Percentiles rank a stretch among this genome's conserved stretches.
phyloP scores from a whole-genome alignment of 2,888 invertebrate genomes.

The Iphiclides podalirius region DNA sequence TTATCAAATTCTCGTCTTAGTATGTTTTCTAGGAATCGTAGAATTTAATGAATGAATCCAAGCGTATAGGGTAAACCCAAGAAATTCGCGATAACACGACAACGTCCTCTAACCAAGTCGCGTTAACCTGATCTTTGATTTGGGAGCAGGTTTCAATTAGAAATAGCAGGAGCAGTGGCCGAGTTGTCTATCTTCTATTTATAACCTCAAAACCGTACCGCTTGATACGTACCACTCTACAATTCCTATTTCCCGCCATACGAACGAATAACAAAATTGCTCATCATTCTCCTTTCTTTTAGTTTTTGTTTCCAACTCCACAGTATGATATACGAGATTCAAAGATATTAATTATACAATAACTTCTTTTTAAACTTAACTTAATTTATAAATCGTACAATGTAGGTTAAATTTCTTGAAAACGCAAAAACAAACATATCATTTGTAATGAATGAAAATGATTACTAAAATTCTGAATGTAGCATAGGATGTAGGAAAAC shows the following conservation, averaged over 20 bases:
- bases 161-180: conserved; percentile 70
- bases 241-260: conserved; percentile 50
- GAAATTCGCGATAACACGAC: no score
- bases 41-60: no score
- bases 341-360: not conserved
- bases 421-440: no score
- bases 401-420: no score
- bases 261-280: conserved; percentile 37
- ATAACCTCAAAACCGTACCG: conserved; percentile 49
- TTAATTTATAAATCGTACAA: no score
- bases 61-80: no score
- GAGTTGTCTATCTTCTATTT: conserved; percentile 65
- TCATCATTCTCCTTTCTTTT: conserved; percentile 5
- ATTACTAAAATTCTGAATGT: no score
- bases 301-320: not conserved
- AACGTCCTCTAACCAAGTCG: conserved; percentile 33
- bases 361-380: no score
- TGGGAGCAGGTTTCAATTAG: conserved; percentile 45
- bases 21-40: no score
- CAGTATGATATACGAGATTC: not conserved
- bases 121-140: conserved; percentile 57
- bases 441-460: no score
- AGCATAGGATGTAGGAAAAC: no score
- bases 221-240: conserved; percentile 48
- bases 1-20: no score